Base-by-base conservation (phyloP, 2,113 vertebrate genomes). In the Archilochus colubris region DNA sequence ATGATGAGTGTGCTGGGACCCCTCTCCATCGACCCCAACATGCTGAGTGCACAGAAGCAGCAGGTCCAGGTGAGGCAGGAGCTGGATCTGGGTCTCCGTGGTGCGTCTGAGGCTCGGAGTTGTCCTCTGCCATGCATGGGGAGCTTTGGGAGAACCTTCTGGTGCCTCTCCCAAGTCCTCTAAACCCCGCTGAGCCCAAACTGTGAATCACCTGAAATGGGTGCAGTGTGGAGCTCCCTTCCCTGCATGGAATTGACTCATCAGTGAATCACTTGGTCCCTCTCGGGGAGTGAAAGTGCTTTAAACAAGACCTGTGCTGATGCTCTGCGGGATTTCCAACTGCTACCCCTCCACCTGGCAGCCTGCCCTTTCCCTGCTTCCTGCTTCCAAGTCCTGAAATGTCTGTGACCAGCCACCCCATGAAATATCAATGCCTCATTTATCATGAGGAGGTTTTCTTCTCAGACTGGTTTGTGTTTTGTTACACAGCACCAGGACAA, bases 1-100 rank as follows among this genome's bases (percentile, higher is more conserved):
- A 99, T 99, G 99, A 99, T 99, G 99, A 99, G 99, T 1, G 99
- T 99, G 66, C 96, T 99, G 86, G 99, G 99, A 5, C 99, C 99
- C 4, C 97, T 99, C 36, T 99, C 99, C 95, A 99, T 99, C 73
- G 99, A 99, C 96, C 99, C 99, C 7, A 99, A 99, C 97, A 99
- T 99, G 99, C 98, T 99, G 86, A 99, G 97, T 14, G 99, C 99
- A 1, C 99, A 99, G 97, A 99, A 99, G 89, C 99, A 99, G 80
- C 99, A 99, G 98, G 99, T 98, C 25, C 99, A 99, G 99, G 99
- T 99, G 91, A 96, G 93, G 15, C 20, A 38, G 66, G 66, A 14
- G 43, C 69, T 51, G 57, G 1, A 43, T 3, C 3, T 5, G 6
- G 9, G 0, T 8, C 36, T 5, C 28, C 4, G 0, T 0, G 10